Percentiles rank a stretch among this genome's conserved stretches.
Conservation (phyloP, 1,140 invertebrate species). For the Psix sp. region DNA sequence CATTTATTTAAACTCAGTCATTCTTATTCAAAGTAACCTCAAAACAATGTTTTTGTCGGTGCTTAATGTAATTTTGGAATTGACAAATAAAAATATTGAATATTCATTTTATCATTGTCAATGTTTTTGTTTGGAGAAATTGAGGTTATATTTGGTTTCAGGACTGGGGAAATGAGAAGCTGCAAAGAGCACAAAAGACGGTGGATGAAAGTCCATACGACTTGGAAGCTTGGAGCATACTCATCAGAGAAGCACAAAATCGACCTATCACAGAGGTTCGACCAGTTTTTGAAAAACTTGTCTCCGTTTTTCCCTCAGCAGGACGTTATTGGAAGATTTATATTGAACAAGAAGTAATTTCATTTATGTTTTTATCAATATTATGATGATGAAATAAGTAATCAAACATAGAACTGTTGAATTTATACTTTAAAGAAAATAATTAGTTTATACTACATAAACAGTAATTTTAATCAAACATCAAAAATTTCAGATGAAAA, state of each 20-base stretch:
- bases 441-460: too few species aligned
- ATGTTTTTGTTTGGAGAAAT: too few species aligned
- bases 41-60: constrained; percentile 1
- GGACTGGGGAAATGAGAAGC: constrained; percentile 92
- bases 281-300: constrained; percentile 94
- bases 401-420: constrained; percentile 13
- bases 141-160: too few species aligned
- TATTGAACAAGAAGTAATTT: constrained; percentile 96
- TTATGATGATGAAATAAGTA: constrained; percentile 9
- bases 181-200: constrained; percentile 86
- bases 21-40: too few species aligned
- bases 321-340: constrained; percentile 99
- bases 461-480: too few species aligned
- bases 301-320: constrained; percentile 95
- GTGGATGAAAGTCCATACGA: constrained; percentile 93
- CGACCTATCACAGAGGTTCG: constrained; percentile 94
- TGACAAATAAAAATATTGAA: not conserved
- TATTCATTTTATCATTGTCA: not conserved
- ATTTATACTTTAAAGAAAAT: constrained; percentile 11
- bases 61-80: not conserved
- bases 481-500: constrained; percentile 86
- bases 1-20: not conserved
- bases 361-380: not conserved
- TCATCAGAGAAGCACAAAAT: constrained; percentile 94
- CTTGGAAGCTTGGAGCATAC: constrained; percentile 96